phyloP scores from a whole-genome alignment of 2,797 vertebrate genomes.

The Spinibarbus caldwelli region DNA sequence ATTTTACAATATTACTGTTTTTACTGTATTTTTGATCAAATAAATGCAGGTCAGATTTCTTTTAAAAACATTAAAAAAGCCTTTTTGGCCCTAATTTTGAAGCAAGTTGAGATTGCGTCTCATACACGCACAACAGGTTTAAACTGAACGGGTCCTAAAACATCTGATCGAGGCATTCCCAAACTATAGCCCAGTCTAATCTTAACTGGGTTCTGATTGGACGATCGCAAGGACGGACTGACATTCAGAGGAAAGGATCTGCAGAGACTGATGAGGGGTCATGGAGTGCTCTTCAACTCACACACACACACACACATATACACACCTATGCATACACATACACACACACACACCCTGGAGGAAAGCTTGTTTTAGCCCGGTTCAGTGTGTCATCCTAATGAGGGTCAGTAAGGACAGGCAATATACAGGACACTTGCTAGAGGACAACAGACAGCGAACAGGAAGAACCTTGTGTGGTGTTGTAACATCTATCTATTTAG shows the following conservation, averaged over 20 bases:
- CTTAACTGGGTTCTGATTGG: slow-evolving; percentile 37
- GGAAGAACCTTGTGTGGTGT: slow-evolving; percentile 6
- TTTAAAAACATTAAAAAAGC: neutral
- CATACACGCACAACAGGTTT: slow-evolving; percentile 16
- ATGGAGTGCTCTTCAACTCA: slow-evolving; percentile 50
- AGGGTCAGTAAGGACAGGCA: slow-evolving; percentile 60
- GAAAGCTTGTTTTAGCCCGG: slow-evolving; percentile 55
- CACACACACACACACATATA: slow-evolving; percentile 31
- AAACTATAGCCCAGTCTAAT: slow-evolving; percentile 6
- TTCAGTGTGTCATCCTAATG: slow-evolving; percentile 54
- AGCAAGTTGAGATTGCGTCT: neutral
- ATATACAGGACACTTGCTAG: slow-evolving; percentile 49
- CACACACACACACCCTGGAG: slow-evolving; percentile 52
- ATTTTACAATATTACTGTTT: neutral
- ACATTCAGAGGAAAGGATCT: slow-evolving; percentile 57
- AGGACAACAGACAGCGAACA: slow-evolving; percentile 41
- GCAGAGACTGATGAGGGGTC: slow-evolving; percentile 62
- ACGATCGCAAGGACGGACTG: slow-evolving; percentile 43
- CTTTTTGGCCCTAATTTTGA: slow-evolving; percentile 30
- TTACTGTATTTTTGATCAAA: neutral
- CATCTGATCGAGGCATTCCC: neutral
- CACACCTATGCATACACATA: slow-evolving; percentile 21
- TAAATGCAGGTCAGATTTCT: neutral
- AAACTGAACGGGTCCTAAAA: slow-evolving; percentile 15
- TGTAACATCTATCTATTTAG: neutral